Percentiles rank a stretch among this genome's conserved stretches.
Conservation (phyloP, 2,888 invertebrate genomes). For the Pyrgus malvae region DNA sequence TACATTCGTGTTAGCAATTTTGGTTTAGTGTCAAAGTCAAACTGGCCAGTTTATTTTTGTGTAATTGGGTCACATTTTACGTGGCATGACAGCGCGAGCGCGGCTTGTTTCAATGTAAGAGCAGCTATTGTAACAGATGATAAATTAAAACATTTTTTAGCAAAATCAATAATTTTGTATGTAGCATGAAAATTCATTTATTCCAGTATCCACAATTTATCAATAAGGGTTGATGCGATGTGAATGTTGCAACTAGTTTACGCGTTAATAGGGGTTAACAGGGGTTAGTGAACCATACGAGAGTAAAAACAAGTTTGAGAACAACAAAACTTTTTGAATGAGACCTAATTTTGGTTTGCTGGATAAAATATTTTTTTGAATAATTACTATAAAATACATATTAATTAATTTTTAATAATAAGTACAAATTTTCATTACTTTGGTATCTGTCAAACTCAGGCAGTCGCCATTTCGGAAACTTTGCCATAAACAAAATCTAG, state of each 20-base stretch:
- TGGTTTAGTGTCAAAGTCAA: constrained; percentile 28
- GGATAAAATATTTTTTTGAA: background rate
- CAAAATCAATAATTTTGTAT: background rate
- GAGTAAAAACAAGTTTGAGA: background rate
- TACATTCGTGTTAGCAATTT: constrained; percentile 24
- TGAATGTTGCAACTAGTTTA: background rate
- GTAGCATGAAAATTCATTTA: background rate
- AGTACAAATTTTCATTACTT: no score
- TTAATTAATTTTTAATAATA: no score
- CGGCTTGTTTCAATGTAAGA: constrained; percentile 17
- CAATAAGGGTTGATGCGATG: background rate
- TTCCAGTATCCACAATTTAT: background rate
- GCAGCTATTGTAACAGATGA: constrained; percentile 11
- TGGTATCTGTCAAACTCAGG: constrained; percentile 13
- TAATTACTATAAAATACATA: background rate
- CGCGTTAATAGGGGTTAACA: constrained; percentile 1
- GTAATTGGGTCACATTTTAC: constrained; percentile 35
- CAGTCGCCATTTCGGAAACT: constrained; percentile 11
- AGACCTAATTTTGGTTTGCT: background rate
- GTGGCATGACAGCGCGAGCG: constrained; percentile 22
- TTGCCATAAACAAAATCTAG: constrained; percentile 14
- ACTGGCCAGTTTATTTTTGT: constrained; percentile 30
- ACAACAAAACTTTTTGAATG: background rate
- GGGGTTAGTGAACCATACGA: constrained; percentile 4
- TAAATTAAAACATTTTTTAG: constrained; percentile 1